Evolutionary conservation across 2,888 invertebrate genomes (phyloP).

Genomic region (Piscicola geometra): DNA sequence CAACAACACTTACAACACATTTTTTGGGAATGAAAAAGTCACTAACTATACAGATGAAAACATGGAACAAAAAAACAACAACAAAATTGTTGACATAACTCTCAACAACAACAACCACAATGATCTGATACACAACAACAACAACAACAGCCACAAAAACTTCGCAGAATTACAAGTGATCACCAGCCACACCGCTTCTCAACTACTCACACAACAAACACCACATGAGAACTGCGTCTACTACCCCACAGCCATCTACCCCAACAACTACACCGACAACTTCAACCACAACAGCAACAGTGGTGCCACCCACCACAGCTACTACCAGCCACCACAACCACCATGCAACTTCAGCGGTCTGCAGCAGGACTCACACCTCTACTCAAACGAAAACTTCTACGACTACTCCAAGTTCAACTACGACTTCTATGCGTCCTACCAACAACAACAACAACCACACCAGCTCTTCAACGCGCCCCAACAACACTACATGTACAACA

Average conservation of each 20-base stretch:
- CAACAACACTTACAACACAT: not conserved
- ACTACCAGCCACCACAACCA: slow-evolving; percentile 22
- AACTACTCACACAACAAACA: not conserved
- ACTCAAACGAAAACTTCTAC: not conserved
- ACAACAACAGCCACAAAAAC: not conserved
- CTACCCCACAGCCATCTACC: slow-evolving; percentile 19
- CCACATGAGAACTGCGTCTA: slow-evolving; percentile 35
- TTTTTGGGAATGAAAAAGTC: no score
- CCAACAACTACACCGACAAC: slow-evolving; percentile 26
- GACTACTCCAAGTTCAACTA: slow-evolving; percentile 25
- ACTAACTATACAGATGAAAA: no score
- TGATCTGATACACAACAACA: not conserved
- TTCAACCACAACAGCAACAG: slow-evolving; percentile 60
- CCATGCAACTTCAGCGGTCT: slow-evolving; percentile 19
- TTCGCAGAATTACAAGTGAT: not conserved
- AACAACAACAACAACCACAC: no score
- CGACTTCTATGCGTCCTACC: slow-evolving; percentile 21
- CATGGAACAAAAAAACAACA: no score
- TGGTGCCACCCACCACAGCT: not conserved
- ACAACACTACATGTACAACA: not conserved
- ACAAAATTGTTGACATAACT: no score
- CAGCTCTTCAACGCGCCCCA: not conserved
- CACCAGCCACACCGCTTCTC: not conserved
- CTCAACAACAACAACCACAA: not conserved
- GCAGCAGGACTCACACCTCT: not conserved